These are phyloP conservation scores for Sylvilagus floridanus DNA, from an alignment of 2,797 vertebrate species.

Conservation along the genomic window DNA sequence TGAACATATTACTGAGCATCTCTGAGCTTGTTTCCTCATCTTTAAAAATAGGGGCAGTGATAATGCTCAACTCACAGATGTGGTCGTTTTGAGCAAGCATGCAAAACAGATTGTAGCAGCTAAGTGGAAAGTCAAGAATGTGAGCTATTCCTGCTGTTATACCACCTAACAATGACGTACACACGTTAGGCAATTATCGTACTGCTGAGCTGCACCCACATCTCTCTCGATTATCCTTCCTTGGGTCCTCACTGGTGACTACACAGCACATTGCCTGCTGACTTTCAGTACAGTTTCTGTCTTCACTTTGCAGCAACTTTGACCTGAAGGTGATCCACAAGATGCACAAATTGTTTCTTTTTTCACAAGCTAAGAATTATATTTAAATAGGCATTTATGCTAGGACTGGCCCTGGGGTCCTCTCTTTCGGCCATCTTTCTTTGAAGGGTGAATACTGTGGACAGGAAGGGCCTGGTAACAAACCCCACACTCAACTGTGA, in stretches of 20 bases:
- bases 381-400: conserved; percentile 24
- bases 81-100: conserved; percentile 26
- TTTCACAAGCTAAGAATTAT: conserved; percentile 29
- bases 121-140: neutral
- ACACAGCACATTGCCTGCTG: neutral
- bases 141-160: conserved; percentile 13
- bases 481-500: neutral
- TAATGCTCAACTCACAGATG: neutral
- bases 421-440: conserved; percentile 43
- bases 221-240: neutral
- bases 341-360: conserved; percentile 31
- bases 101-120: conserved; percentile 22
- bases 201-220: neutral
- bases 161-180: neutral
- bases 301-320: conserved; percentile 49
- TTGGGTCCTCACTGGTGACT: neutral
- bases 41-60: conserved; percentile 46
- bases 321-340: conserved; percentile 57
- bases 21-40: conserved; percentile 34
- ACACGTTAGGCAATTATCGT: conserved; percentile 34
- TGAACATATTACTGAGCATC: conserved; percentile 54
- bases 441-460: conserved; percentile 45
- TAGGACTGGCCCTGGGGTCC: neutral
- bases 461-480: conserved; percentile 11
- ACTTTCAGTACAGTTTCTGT: conserved; percentile 20